phyloP scores from a whole-genome alignment of 2,113 vertebrate species.

The Sebastes schlegelii region DNA sequence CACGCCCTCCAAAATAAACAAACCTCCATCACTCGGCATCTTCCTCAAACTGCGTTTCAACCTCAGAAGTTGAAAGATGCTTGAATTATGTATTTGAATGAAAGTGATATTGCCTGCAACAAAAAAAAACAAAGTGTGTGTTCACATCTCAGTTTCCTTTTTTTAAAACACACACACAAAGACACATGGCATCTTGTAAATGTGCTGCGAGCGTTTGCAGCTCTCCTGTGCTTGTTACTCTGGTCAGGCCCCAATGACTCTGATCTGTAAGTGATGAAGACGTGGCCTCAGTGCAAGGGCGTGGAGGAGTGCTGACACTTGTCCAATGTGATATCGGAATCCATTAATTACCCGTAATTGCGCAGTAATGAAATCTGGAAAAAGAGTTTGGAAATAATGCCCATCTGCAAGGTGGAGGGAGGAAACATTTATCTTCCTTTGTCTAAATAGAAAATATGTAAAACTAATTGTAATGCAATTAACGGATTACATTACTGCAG shows the following conservation, averaged over 20 bases:
- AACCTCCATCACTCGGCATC: conserved; percentile 59
- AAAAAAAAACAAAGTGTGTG: conserved; percentile 48
- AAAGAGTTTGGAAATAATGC: conserved; percentile 5
- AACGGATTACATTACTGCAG: neutral
- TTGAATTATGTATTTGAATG: conserved; percentile 70
- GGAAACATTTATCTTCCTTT: neutral
- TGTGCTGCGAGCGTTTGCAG: conserved; percentile 28
- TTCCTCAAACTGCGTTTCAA: conserved; percentile 68
- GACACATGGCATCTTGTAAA: conserved; percentile 39
- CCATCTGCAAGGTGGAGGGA: neutral
- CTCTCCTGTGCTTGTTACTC: conserved; percentile 41
- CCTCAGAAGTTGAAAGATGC: conserved; percentile 76
- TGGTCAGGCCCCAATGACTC: conserved; percentile 54
- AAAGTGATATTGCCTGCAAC: conserved; percentile 55
- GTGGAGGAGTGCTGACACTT: conserved; percentile 37
- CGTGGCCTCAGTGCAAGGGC: conserved; percentile 32
- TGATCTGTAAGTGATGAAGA: conserved; percentile 54
- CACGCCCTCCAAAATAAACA: conserved; percentile 46
- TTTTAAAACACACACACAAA: conserved; percentile 1
- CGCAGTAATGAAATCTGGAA: conserved; percentile 46
- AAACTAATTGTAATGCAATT: conserved; percentile 5
- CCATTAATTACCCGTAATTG: conserved; percentile 60
- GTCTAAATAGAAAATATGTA: neutral
- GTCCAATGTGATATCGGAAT: conserved; percentile 24
- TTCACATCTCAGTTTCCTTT: conserved; percentile 30